Evolutionary conservation across 2,797 vertebrate species (phyloP), one percentile per base, ranked within the genome.

Genomic region (Discoglossus pictus): DNA sequence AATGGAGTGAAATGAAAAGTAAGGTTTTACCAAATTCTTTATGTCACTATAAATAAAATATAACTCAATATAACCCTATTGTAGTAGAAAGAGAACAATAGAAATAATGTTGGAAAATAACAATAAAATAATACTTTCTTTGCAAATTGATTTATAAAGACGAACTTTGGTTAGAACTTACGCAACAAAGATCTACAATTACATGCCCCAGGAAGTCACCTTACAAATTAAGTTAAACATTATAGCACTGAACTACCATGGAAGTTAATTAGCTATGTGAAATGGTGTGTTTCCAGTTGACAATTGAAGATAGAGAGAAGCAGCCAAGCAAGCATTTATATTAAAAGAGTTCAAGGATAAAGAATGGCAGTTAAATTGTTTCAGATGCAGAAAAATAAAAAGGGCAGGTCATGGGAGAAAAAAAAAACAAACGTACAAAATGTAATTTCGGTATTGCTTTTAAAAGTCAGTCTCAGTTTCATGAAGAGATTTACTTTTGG

Each of bases 271-370:
- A 52, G 51, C 43, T 55, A 20, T 62, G 59, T 70, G 67, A 70
- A 70, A 70, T 70, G 67, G 43, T 55, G 59, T 70, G 59, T 48
- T 62, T 47, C 67, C 59, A 63, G 59, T 70, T 48, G 59, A 70
- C 59, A 70, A 24, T 50, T 34, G 34, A 55, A 70, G 59, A 62
- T 63, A 62, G 48, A 40, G 17, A 16, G 53, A 56, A 51, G 20
- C 59, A 62, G n/a, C 27, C 3, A 42, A 62, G 51, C 59, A 56
- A 34, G 62, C n/a, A 6, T 8, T 46, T 55, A 5, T 44, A 9
- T 13, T 38, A 51, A 42, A 24, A 15, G 44, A 42, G 15, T 31
- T 18, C 25, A 18, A 52, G 4, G 17, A 27, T 27, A 16, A 50
- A n/a, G 10, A 12, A 13, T 4, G 16, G 15, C 11, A 5, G 15